These are phyloP conservation scores for Myotis vivesi DNA, from an alignment of 2,797 vertebrate genomes.

Conservation along the genomic window DNA sequence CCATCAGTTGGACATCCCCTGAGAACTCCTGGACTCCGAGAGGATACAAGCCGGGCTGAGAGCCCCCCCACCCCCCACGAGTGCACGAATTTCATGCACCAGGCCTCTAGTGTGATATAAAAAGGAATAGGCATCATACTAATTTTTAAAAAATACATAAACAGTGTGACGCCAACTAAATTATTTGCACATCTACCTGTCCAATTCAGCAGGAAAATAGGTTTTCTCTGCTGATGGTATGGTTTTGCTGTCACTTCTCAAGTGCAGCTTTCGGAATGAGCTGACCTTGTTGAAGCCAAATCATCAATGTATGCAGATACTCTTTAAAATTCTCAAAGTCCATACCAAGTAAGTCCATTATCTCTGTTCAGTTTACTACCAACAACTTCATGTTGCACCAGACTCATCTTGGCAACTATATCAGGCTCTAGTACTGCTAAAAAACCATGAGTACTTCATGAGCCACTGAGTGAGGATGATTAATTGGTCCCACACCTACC, in stretches of 20 bases:
- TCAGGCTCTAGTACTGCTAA: neutral
- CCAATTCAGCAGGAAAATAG: neutral
- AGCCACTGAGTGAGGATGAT: neutral
- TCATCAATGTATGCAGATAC: neutral
- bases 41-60: no score
- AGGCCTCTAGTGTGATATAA: neutral
- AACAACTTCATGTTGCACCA: neutral
- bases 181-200: neutral
- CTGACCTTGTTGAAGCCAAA: neutral
- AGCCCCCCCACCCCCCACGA: accelerated
- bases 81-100: no score
- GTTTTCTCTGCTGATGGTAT: neutral
- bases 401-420: neutral
- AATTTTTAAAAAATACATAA: neutral
- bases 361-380: neutral
- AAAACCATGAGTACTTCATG: neutral
- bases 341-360: neutral
- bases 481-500: neutral
- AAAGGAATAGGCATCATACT: neutral
- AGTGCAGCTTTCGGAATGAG: neutral
- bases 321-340: neutral
- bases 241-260: neutral
- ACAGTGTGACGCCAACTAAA: neutral
- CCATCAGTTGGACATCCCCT: no score
- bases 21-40: no score